Conservation (phyloP, 1,140 invertebrate genomes). For the Patella vulgata region DNA sequence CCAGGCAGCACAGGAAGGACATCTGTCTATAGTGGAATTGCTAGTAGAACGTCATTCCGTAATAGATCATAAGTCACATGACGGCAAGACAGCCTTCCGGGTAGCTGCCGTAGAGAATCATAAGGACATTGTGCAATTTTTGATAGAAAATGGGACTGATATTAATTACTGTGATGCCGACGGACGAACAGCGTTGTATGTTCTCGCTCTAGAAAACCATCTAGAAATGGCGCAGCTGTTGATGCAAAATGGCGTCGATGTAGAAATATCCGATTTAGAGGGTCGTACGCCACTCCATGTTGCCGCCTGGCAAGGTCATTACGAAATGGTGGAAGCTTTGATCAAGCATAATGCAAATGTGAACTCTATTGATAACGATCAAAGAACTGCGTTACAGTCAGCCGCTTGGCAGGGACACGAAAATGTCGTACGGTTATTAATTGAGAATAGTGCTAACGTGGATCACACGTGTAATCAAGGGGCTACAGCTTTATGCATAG, state of each 20-base stretch:
- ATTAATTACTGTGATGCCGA: constrained; percentile 91
- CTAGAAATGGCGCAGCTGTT: constrained; percentile 79
- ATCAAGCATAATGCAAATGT: constrained; percentile 82
- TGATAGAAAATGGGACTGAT: constrained; percentile 78
- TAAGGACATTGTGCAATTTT: constrained; percentile 73
- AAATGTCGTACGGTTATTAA: constrained; percentile 81
- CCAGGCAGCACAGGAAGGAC: constrained; percentile 64
- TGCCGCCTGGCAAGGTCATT: constrained; percentile 92
- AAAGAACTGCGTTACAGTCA: constrained; percentile 88
- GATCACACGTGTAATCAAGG: constrained; percentile 95
- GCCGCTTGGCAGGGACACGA: constrained; percentile 95
- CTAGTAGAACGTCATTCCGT: constrained; percentile 52
- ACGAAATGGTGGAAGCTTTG: constrained; percentile 87
- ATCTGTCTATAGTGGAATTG: constrained; percentile 50
- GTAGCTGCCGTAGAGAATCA: constrained; percentile 86
- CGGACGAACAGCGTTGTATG: constrained; percentile 89
- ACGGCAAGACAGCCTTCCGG: constrained; percentile 90
- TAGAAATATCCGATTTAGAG: constrained; percentile 88
- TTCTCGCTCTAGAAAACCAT: constrained; percentile 90
- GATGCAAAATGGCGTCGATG: constrained; percentile 77
- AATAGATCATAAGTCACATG: constrained; percentile 90
- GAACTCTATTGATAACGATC: constrained; percentile 89
- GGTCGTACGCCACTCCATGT: constrained; percentile 92
- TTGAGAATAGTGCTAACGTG: constrained; percentile 73
- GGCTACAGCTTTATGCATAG: constrained; percentile 91